These are phyloP conservation scores for Heliconius cydno DNA, from an alignment of 2,888 invertebrate species.

Conservation along the genomic window DNA sequence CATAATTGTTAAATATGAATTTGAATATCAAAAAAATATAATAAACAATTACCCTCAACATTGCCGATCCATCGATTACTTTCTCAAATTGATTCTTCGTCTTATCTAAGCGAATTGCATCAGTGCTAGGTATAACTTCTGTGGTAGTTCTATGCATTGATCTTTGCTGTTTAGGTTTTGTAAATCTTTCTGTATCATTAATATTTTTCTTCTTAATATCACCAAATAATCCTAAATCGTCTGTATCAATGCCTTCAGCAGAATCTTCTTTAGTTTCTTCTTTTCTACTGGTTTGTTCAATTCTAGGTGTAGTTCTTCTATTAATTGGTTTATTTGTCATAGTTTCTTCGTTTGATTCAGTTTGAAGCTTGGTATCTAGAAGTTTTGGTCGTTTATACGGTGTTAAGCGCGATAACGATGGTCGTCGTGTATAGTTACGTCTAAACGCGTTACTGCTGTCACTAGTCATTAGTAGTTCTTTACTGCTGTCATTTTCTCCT, in stretches of 20 bases:
- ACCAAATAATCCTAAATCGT: constrained; percentile 63
- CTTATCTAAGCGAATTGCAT: constrained; percentile 58
- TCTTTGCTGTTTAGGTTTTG: constrained; percentile 18
- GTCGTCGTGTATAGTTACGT: constrained; percentile 71
- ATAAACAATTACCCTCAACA: constrained; percentile 61
- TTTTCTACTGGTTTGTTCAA: constrained; percentile 51
- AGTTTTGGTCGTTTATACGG: constrained; percentile 61
- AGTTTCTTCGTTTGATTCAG: constrained; percentile 41
- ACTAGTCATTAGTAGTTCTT: constrained; percentile 85
- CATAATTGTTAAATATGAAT: too few species aligned
- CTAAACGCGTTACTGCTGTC: constrained; percentile 73
- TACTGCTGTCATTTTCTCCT: constrained; percentile 84
- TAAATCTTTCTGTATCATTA: constrained; percentile 34
- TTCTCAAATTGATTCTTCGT: constrained; percentile 64
- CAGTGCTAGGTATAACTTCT: constrained; percentile 33
- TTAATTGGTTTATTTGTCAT: constrained; percentile 19
- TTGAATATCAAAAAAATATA: not conserved
- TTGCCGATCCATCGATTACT: constrained; percentile 68
- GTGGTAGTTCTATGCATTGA: constrained; percentile 33
- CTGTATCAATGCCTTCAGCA: constrained; percentile 54
- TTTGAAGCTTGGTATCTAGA: constrained; percentile 41
- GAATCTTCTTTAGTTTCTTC: constrained; percentile 38
- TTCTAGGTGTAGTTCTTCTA: constrained; percentile 37
- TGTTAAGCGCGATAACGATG: constrained; percentile 65
- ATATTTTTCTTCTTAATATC: constrained; percentile 55